phyloP scores from a whole-genome alignment of 2,888 invertebrate species.

The Thelaira solivaga region DNA sequence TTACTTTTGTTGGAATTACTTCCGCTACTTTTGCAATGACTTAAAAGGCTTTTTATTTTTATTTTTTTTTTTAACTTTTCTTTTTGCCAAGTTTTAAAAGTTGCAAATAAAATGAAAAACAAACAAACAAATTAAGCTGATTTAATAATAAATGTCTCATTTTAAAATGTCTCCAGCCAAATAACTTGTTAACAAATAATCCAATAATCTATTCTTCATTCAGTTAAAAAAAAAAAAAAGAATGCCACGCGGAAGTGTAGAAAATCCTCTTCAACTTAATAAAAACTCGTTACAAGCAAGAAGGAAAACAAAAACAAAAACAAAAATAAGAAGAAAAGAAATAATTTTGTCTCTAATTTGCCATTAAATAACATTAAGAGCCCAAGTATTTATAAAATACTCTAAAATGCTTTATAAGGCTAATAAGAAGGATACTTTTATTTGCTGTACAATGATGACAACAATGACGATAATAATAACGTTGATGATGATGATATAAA shows the following conservation, averaged over 20 bases:
- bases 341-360: constrained; percentile 55
- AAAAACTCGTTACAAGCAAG: neutral
- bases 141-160: constrained; percentile 27
- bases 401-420: constrained; percentile 25
- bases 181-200: constrained; percentile 40
- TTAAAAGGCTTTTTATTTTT: neutral
- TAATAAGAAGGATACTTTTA: constrained; percentile 27
- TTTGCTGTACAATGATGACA: constrained; percentile 15
- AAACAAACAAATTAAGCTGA: constrained; percentile 38
- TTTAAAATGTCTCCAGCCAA: constrained; percentile 8
- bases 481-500: constrained; percentile 35
- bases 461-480: too few relatives aligned
- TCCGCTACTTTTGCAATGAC: constrained; percentile 14
- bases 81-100: constrained; percentile 10
- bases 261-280: constrained; percentile 23
- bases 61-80: neutral
- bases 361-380: constrained; percentile 54
- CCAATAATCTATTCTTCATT: constrained; percentile 42
- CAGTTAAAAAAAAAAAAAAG: constrained; percentile 6
- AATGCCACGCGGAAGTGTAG: constrained; percentile 29
- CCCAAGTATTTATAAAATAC: constrained; percentile 39
- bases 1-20: constrained; percentile 6
- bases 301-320: too few relatives aligned
- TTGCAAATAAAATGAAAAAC: constrained; percentile 14
- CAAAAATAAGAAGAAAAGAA: constrained; percentile 8